Evolutionary conservation across 2,888 invertebrate species (phyloP), one percentile per base, ranked within the genome.

Genomic region (Junonia oenone): DNA sequence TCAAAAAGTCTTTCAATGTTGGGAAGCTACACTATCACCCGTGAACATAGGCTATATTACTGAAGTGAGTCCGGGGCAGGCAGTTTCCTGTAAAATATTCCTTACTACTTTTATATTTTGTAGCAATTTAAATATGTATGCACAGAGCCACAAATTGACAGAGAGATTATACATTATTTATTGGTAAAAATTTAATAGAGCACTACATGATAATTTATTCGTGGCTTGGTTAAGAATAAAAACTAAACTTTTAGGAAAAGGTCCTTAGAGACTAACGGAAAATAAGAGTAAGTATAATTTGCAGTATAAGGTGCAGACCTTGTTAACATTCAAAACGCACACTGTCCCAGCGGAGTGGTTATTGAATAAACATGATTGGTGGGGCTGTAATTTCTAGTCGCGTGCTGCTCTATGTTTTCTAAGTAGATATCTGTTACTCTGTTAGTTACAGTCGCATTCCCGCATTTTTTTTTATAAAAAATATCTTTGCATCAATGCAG

Each of bases 361-460:
- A 83, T 83, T 88, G 86, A 88, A 88, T 88, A 87, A 86, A 85
- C 84, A 86, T 83, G 82, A 77, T 75, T 68, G 71, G 76, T 72
- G 83, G 77, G 81, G 68, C 81, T 65, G 64, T 75, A 72, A 75
- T 76, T 74, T 74, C 74, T 70, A 69, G 64, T 65, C 11, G 45
- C 15, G 31, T 14, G 38, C 31, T 22, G 27, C 19, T 43, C 67
- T 46, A 37, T 38, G 46, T 47, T 53, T 22, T 43, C 22, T 11
- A 31, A 31, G 9, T 11, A 31, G 29, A 26, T 52, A 52, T 33
- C 26, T 45, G 6, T 45, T 27, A 37, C 14, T 11, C 33, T 43
- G 6, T 45, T 27, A 37, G 45, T 45, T n/a, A 31, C 17, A 31
- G 29, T 31, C 11, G 11, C 8, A 31, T 31, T 31, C 29, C 8